Evolutionary conservation across 2,888 invertebrate species (phyloP).

Genomic region (Erannis defoliaria): DNA sequence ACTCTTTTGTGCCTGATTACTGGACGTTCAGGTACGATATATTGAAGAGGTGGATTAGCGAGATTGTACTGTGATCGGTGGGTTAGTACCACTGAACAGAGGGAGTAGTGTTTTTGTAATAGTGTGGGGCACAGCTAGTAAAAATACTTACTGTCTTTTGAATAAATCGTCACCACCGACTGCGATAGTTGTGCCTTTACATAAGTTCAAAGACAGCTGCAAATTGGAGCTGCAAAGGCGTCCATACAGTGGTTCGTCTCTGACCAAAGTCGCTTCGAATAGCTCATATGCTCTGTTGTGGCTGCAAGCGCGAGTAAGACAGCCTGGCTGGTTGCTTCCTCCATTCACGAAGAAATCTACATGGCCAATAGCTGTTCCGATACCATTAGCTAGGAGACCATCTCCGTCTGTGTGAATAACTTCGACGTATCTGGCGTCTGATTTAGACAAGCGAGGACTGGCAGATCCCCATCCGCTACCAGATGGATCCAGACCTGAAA

Average conservation of each 20-base stretch:
- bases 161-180: slow-evolving; percentile 57
- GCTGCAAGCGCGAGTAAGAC: slow-evolving; percentile 57
- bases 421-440: slow-evolving; percentile 70
- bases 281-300: slow-evolving; percentile 67
- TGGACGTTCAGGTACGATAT: too few relatives aligned
- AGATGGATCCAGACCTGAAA: slow-evolving; percentile 66
- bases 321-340: slow-evolving; percentile 88
- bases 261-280: slow-evolving; percentile 58
- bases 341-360: slow-evolving; percentile 96
- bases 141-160: slow-evolving; percentile 64
- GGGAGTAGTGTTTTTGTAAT: too few relatives aligned
- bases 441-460: slow-evolving; percentile 49
- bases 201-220: slow-evolving; percentile 57
- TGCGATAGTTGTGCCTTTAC: slow-evolving; percentile 51
- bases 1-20: too few relatives aligned
- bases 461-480: slow-evolving; percentile 56
- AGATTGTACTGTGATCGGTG: too few relatives aligned
- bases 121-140: too few relatives aligned
- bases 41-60: too few relatives aligned
- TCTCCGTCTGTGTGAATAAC: slow-evolving; percentile 70
- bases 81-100: too few relatives aligned
- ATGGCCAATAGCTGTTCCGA: slow-evolving; percentile 91
- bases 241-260: slow-evolving; percentile 52
- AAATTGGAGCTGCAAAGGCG: slow-evolving; percentile 51
- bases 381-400: slow-evolving; percentile 80